phyloP scores from a whole-genome alignment of 2,888 invertebrate species.

The Leucophenga montana region DNA sequence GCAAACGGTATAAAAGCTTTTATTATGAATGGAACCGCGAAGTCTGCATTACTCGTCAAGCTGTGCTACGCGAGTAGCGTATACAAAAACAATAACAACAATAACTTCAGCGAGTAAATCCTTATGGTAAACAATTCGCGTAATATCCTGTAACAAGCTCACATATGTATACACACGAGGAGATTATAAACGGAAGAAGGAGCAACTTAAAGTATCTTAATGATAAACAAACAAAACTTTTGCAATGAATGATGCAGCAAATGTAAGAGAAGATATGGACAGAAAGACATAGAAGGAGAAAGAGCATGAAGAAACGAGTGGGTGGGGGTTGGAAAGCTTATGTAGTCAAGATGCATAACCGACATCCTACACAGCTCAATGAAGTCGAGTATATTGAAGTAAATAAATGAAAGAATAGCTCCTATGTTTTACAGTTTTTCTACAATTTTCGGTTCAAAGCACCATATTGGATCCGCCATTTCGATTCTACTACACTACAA shows the following conservation, averaged over 20 bases:
- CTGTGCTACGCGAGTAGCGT: not conserved
- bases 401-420: too few species aligned
- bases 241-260: constrained; percentile 23
- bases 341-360: too few species aligned
- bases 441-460: too few species aligned
- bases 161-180: not conserved
- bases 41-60: constrained; percentile 9
- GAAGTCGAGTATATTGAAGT: too few species aligned
- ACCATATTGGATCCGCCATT: too few species aligned
- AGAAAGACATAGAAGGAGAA: constrained; percentile 27
- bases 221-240: constrained; percentile 66
- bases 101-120: constrained; percentile 44
- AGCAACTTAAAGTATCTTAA: constrained; percentile 62
- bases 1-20: not conserved
- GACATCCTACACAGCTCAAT: too few species aligned
- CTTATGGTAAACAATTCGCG: constrained; percentile 58
- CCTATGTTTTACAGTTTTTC: too few species aligned
- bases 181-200: constrained; percentile 43
- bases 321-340: too few species aligned
- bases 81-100: constrained; percentile 8
- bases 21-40: constrained; percentile 22
- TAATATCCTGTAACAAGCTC: constrained; percentile 53
- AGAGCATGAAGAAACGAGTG: too few species aligned
- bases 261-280: constrained; percentile 37
- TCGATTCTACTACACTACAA: too few species aligned